Evolutionary conservation across 2,797 vertebrate species (phyloP), one percentile per base, ranked within the genome.

Genomic region (Urocyon cinereoargenteus): DNA sequence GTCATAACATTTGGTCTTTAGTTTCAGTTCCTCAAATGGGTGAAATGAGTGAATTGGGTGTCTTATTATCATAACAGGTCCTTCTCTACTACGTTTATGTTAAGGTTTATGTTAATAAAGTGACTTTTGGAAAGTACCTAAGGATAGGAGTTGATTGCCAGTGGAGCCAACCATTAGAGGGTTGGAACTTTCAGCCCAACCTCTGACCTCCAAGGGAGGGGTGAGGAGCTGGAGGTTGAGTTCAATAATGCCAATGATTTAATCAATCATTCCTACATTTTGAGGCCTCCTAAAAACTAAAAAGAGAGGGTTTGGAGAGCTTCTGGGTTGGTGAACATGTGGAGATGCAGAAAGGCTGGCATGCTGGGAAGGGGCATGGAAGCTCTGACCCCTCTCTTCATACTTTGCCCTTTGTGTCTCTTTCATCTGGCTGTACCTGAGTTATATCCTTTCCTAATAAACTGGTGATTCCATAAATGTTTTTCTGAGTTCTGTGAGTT

Each of bases 1-100:
- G 31, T 94, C 12, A 31, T 51, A 66, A 49, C 31, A 53, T 85
- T 61, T 70, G 72, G 31, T 78, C 61, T 78, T 79, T 18, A 59
- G 36, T 90, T 53, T 94, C 87, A 78, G 61, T 53, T 90, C 72
- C 87, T 90, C 61, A 90, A 94, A 53, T 36, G 59, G 51, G 24
- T 53, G 26, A 90, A 84, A 51, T 51, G 53, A 62, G 61, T 85
- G 49, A 31, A 31, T 21, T 53, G 49, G 45, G 12, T 40, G 49
- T 66, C 51, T 68, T 77, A 28, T 59, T 77, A 49, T 59, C 62
- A 90, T 59, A 85, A 70, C 14, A 78, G 90, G 40, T 21, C 6
- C 19, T 53, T 90, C 84, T 36, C 53, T 73, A 84, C 79, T 26
- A 77, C 34, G 26, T 75, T 49, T 75, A 28, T 49, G 21, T 73